Evolutionary conservation across 2,797 vertebrate species (phyloP).

Genomic region (Agapornis canus): DNA sequence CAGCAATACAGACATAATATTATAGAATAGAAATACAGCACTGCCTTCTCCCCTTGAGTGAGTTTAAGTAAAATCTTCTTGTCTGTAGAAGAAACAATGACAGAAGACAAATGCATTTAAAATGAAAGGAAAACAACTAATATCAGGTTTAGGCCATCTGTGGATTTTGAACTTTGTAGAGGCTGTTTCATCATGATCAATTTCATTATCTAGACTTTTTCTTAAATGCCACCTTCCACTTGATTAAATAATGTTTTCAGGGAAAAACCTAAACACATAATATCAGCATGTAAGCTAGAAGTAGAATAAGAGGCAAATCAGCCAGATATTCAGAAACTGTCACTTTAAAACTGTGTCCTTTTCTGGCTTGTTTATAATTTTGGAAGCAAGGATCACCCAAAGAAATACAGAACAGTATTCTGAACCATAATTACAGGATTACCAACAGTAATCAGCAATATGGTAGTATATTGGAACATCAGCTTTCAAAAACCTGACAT

Average conservation of each 20-base stretch:
- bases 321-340: neutral
- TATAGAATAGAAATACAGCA: neutral
- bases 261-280: neutral
- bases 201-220: neutral
- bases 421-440: neutral
- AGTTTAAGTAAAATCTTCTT: neutral
- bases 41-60: neutral
- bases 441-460: neutral
- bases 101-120: slow-evolving; percentile 23
- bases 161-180: slow-evolving; percentile 42
- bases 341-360: neutral
- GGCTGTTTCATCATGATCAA: slow-evolving; percentile 11
- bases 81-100: neutral
- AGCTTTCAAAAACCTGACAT: neutral
- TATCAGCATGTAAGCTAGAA: neutral
- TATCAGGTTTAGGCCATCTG: slow-evolving; percentile 5
- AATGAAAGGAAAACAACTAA: slow-evolving; percentile 10
- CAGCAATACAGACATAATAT: neutral
- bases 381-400: neutral
- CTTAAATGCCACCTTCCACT: neutral
- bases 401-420: neutral
- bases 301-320: neutral
- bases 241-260: neutral
- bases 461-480: neutral
- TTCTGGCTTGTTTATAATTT: neutral